Percentiles rank a stretch among this genome's conserved stretches.
Conservation (phyloP, 2,888 invertebrate genomes). For the Drosophila kambysellisi region DNA sequence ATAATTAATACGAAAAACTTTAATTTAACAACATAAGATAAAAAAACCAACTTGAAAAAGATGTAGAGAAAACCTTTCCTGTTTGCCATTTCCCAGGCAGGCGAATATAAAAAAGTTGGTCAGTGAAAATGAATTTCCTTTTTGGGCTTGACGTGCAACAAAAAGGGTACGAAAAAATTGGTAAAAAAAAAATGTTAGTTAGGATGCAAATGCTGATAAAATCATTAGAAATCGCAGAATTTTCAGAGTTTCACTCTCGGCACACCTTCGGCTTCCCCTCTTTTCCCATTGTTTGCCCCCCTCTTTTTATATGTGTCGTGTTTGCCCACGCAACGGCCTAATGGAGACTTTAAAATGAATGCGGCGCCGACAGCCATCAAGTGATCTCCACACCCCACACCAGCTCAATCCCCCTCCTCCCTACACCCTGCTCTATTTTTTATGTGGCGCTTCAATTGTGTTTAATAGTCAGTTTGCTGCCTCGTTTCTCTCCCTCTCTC, state of each 20-base stretch:
- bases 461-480: slow-evolving; percentile 58
- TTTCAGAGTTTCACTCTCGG: neutral
- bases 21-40: slow-evolving; percentile 44
- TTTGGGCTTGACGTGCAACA: slow-evolving; percentile 34
- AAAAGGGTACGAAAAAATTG: slow-evolving; percentile 2
- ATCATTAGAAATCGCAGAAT: slow-evolving; percentile 44
- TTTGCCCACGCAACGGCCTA: slow-evolving; percentile 52
- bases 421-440: slow-evolving; percentile 10
- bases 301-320: neutral
- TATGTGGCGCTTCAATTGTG: slow-evolving; percentile 73
- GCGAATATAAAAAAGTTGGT: slow-evolving; percentile 56
- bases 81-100: slow-evolving; percentile 52
- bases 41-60: slow-evolving; percentile 40
- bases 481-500: neutral
- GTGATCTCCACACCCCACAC: neutral
- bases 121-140: slow-evolving; percentile 71
- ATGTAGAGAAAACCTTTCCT: slow-evolving; percentile 63
- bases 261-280: neutral
- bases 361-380: slow-evolving; percentile 54
- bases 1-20: slow-evolving; percentile 50
- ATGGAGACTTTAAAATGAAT: slow-evolving; percentile 66
- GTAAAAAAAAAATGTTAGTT: slow-evolving; percentile 14
- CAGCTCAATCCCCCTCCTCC: neutral
- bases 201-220: slow-evolving; percentile 66
- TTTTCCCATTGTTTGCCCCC: neutral